Evolutionary conservation across 2,888 invertebrate genomes (phyloP).

Genomic region (Ganaspis brasiliensis): DNA sequence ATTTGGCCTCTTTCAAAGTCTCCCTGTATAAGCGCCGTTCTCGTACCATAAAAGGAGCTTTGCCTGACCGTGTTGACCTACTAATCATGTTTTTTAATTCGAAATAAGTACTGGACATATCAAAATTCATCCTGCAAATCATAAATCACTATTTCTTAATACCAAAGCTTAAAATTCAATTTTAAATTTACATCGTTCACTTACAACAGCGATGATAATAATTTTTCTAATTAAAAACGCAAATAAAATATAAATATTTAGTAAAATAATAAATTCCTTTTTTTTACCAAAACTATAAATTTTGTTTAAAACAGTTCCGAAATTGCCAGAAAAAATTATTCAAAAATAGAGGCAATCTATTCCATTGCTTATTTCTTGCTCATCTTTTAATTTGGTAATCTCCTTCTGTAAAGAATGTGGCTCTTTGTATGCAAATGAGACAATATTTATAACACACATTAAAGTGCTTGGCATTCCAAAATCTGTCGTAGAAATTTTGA

Average conservation of each 20-base stretch:
- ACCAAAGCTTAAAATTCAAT: background rate
- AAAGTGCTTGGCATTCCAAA: slow-evolving; percentile 1
- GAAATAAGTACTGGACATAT: slow-evolving; percentile 8
- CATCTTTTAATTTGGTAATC: slow-evolving; percentile 2
- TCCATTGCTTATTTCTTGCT: no score
- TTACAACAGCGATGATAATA: background rate
- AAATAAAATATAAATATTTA: no score
- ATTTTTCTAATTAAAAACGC: no score
- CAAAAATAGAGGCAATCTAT: no score
- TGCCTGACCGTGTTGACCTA: slow-evolving; percentile 69
- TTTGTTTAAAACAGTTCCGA: no score
- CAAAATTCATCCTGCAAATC: slow-evolving; percentile 9
- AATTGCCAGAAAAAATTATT: no score
- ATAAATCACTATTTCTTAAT: background rate
- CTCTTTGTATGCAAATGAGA: slow-evolving; percentile 16
- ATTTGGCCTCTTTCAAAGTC: slow-evolving; percentile 74
- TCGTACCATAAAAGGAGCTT: slow-evolving; percentile 75
- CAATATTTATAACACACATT: background rate
- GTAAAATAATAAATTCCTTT: no score
- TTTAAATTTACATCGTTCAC: background rate
- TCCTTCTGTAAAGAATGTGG: background rate
- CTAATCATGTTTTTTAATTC: slow-evolving; percentile 20
- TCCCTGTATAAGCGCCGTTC: slow-evolving; percentile 71
- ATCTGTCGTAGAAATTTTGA: slow-evolving; percentile 3
- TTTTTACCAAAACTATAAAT: no score